Evolutionary conservation across 2,888 invertebrate species (phyloP), one percentile per base, ranked within the genome.

Genomic region (Hemaris fuciformis): DNA sequence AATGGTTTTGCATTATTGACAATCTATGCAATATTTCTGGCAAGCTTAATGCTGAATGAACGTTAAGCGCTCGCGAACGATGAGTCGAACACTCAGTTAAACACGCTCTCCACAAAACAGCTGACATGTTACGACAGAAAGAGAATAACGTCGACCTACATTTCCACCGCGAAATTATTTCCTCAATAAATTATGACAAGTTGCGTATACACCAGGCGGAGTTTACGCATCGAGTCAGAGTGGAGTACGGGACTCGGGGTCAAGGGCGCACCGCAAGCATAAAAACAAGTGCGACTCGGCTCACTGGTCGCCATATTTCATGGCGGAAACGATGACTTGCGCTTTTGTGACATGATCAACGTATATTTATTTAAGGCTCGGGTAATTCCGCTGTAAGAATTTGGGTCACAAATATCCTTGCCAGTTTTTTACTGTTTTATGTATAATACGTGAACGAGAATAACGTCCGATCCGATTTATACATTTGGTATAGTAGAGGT

Each of bases 141-240:
- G 53, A 18, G 53, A 31, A 31, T 10, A 53, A 6, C 27, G 53
- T 15, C 18, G 53, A 27, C 53, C 53, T 31, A 53, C 53, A 53
- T 53, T 53, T 38, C 38, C n/a, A 4, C 25, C 18, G 31, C 27
- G 20, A 27, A 53, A 53, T 53, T 18, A 53, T 53, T 53, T 53
- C 53, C 53, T 53, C 53, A 31, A 53, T 53, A 53, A 53, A 53
- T 53, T 53, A 53, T 53, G 27, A 53, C 31, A 53, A 53, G 18
- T 53, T 53, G 53, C 18, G 27, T 15, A 53, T 31, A 53, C 53
- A 18, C 20, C 20, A 43, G 27, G 18, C 15, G 27, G 27, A 53
- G 31, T 53, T 27, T 48, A 48, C 53, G 53, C 27, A 10, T 31
- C 53, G 18, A 38, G 43, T 43, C 20, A 42, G 15, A 18, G 42